Evolutionary conservation across 2,113 vertebrate species (phyloP), one percentile per base, ranked within the genome.

Genomic region (Platysternon megacephalum): DNA sequence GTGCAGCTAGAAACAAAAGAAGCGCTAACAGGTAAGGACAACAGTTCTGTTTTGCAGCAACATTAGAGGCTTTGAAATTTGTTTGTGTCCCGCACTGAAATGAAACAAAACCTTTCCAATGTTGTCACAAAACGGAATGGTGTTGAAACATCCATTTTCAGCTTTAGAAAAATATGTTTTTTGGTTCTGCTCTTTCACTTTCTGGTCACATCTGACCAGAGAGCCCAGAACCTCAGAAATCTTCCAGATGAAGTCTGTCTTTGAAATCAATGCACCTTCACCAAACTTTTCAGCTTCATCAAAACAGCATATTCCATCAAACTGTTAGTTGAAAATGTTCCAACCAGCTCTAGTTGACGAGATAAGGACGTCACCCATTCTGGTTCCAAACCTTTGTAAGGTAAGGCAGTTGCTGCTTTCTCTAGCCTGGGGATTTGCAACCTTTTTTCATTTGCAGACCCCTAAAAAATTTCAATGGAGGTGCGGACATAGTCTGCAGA

Each of bases 241-340:
- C 11, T 78, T 22, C 24, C 2, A 44, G 42, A 42, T 28, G 26
- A 89, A 35, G 8, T 65, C 84, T 11, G 26, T 48, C 26, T 39
- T 58, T 2, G 2, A 2, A 11, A 44, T 4, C 8, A 7, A 6
- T 4, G 10, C 9, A 11, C 0, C 55, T 4, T 4, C 87, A 58
- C 35, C 55, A n/a, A 53, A 21, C 26, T 16, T 6, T 11, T 4
- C 8, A 39, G 9, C 42, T 56, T 17, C 11, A 48, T 17, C 0
- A 4, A 52, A 65, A 16, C 44, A 82, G 32, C 51, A 11, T 3
- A 21, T 79, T 21, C 22, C 53, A 55, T 24, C 2, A 55, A 55
- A 55, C 53, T 24, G 22, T 26, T 55, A 11, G 81, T 29, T 51
- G 72, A 4, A 55, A 22, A 2, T 61, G 32, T 86, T 24, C 8